Percentiles rank a stretch among this genome's conserved stretches.
phyloP scores from a whole-genome alignment of 2,113 vertebrate species.

The Scomber scombrus region DNA sequence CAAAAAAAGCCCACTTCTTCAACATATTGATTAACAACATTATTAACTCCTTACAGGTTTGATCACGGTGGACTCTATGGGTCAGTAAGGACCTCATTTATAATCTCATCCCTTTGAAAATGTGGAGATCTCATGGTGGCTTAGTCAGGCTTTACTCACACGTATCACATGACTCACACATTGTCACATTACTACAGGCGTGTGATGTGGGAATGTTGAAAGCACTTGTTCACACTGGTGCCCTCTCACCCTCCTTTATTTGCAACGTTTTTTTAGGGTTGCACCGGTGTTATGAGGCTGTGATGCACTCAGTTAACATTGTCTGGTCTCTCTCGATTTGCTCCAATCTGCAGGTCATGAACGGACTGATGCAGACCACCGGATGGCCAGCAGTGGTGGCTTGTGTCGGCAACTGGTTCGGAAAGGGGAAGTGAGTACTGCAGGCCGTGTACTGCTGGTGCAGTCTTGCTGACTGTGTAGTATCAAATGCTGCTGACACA shows the following conservation, averaged over 20 bases:
- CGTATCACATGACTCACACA: conserved; percentile 53
- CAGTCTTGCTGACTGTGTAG: conserved; percentile 52
- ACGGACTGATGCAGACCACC: conserved; percentile 94
- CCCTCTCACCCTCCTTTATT: background rate
- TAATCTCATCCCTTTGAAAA: background rate
- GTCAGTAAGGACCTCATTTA: conserved; percentile 8
- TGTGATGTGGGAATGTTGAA: conserved; percentile 17
- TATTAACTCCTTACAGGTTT: background rate
- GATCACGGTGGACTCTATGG: conserved; percentile 4
- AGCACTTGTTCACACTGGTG: background rate
- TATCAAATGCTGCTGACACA: background rate
- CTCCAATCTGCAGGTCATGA: conserved; percentile 86
- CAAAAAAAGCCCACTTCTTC: background rate
- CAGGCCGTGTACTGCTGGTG: accelerated
- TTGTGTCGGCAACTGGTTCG: conserved; percentile 97
- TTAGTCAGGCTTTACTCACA: conserved; percentile 40
- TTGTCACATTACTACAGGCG: background rate
- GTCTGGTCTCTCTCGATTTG: background rate
- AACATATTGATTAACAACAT: background rate
- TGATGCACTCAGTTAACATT: background rate
- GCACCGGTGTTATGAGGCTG: background rate
- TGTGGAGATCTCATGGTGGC: conserved; percentile 31
- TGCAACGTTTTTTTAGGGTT: background rate
- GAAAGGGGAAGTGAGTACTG: conserved; percentile 96
- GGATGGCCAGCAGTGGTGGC: conserved; percentile 96